Conservation (phyloP, 1,140 invertebrate species). For the Drosophila melanogaster region Release_6_plus_ISO1_MT NT_033779.5:11896501-11897000, state of each 20-base stretch:
- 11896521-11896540: slow-evolving; percentile 65
- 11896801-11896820: neutral
- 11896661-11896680: slow-evolving; percentile 12
- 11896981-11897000: neutral
- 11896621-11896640: slow-evolving; percentile 44
- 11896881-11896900: no score
- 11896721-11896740: slow-evolving; percentile 35
- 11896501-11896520: slow-evolving; percentile 74
- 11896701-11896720: neutral
- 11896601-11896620: slow-evolving; percentile 15
- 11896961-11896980: no score
- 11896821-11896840: neutral
- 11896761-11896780: slow-evolving; percentile 31
- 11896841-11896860: no score
- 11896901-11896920: no score
- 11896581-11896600: slow-evolving; percentile 18
- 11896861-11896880: no score
- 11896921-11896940: no score
- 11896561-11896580: slow-evolving; percentile 48
- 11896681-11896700: slow-evolving; percentile 21
- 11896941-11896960: no score
- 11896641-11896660: slow-evolving; percentile 41
- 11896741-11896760: slow-evolving; percentile 45
- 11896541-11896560: slow-evolving; percentile 68
- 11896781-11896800: slow-evolving; percentile 4